Base-by-base conservation (phyloP, 2,888 invertebrate genomes). In the Phoenoteleia sp. region DNA sequence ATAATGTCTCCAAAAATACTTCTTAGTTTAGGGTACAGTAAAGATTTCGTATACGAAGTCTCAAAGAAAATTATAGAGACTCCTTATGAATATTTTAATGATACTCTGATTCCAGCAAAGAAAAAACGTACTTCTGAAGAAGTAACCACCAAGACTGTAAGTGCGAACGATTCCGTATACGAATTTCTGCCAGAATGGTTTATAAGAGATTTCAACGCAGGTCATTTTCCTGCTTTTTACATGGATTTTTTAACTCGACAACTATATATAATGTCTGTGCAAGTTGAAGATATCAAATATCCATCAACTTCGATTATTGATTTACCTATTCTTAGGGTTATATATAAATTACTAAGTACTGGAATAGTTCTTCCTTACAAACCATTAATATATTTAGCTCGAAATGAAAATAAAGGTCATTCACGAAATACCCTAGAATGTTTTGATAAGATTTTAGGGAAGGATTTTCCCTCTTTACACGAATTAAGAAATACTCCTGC, bases 231-330 rank as follows among this genome's bases (percentile, higher is more conserved):
- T 0, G 94, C 96, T 7, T 94, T 95, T 80, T 96, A 97, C 88
- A 95, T 97, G 25, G 96, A 97, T 90, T 94, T 97, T 15, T 93
- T 96, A 74, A 95, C 95, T n/a, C 95, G 95, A 42, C 95, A 95
- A 80, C 94, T 96, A 54, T 96, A 96, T 89, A 95, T 97, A 82
- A 96, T 96, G 87, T 95, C 95, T 62, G 96, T 96, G 0, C 97
- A 97, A 94, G 95, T 97, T 5, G 97, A 98, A 92, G 96, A 97
- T 92, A 95, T 95, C 89, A 92, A 93, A 3, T 94, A 95, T 54
- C 94, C 95, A 3, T 95, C 96, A 83, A 95, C 96, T 6, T 95
- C 96, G 87, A 89, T 94, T 6, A 94, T 95, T 71, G 95, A 95
- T 29, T 90, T 96, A 83, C 95, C 95, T 13, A 95, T 97, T 84